Conservation (phyloP, 64 coral and sea anemone species). For the Astreopora myriophthalma region DNA sequence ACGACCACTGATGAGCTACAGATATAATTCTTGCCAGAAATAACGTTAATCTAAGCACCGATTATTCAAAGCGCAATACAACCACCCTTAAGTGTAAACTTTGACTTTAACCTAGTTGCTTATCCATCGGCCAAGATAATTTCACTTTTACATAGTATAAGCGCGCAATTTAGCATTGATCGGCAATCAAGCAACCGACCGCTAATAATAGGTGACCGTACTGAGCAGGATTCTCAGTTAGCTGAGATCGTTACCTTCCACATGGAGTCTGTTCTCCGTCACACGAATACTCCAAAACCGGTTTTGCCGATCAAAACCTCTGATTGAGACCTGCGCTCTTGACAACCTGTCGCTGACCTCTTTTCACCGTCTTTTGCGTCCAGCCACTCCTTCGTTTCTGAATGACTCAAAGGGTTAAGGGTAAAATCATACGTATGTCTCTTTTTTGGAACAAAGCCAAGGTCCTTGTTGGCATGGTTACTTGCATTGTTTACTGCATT, state of each 20-base stretch:
- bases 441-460: background rate
- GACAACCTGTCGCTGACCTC: background rate
- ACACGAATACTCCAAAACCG: background rate
- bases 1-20: too few species aligned
- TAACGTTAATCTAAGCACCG: too few species aligned
- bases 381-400: background rate
- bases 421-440: conserved; percentile 23
- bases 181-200: background rate
- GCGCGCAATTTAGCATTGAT: too few species aligned
- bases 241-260: too few species aligned
- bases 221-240: background rate
- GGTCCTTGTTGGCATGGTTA: background rate
- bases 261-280: background rate
- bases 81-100: too few species aligned
- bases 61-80: too few species aligned
- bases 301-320: background rate
- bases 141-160: too few species aligned
- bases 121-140: too few species aligned
- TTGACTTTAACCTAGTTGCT: too few species aligned
- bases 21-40: too few species aligned
- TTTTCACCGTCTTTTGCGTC: background rate
- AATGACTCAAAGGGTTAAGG: background rate
- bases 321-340: background rate
- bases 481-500: background rate
- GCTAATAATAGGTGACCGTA: background rate